Percentiles rank a stretch among this genome's conserved stretches.
These are phyloP conservation scores for Drosophila nigrodunni DNA, from an alignment of 1,140 invertebrate species.

Conservation along the genomic window DNA sequence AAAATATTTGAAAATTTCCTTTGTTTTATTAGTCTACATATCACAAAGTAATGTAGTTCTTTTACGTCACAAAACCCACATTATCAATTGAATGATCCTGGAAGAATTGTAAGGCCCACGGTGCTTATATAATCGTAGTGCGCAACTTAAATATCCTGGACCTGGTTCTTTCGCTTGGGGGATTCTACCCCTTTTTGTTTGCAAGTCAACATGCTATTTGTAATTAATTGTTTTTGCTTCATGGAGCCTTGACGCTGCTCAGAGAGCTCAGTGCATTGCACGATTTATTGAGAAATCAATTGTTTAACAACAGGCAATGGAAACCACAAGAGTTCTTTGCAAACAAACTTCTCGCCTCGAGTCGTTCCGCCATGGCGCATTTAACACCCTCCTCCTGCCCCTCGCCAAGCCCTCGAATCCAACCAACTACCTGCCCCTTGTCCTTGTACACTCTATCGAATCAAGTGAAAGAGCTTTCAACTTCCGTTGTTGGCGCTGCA, in stretches of 20 bases:
- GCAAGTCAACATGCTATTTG: conserved; percentile 80
- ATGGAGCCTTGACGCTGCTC: conserved; percentile 48
- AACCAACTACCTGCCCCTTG: conserved; percentile 2
- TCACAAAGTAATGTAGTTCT: neutral
- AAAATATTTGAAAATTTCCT: no score
- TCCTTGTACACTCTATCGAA: conserved; percentile 10
- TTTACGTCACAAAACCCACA: neutral
- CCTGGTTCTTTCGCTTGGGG: conserved; percentile 1
- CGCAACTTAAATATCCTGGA: conserved; percentile 19
- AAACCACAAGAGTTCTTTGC: conserved; percentile 83
- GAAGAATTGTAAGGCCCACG: conserved; percentile 9
- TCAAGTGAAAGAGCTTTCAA: conserved; percentile 47
- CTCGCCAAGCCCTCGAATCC: no score
- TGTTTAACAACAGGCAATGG: conserved; percentile 82
- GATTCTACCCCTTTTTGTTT: conserved; percentile 65
- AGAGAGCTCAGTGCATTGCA: conserved; percentile 66
- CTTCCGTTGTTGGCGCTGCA: conserved; percentile 71
- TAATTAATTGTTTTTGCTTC: conserved; percentile 81
- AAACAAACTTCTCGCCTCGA: conserved; percentile 82
- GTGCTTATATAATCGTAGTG: conserved; percentile 43
- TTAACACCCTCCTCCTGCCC: conserved; percentile 28
- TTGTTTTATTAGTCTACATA: neutral
- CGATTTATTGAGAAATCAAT: conserved; percentile 83
- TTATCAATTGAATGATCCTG: conserved; percentile 5
- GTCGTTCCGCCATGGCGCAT: conserved; percentile 49